A percentile compares a stretch with the other conserved stretches of the same genome.
phyloP scores from a whole-genome alignment of 2,888 invertebrate genomes.

The Melikaiella ostensackeni region DNA sequence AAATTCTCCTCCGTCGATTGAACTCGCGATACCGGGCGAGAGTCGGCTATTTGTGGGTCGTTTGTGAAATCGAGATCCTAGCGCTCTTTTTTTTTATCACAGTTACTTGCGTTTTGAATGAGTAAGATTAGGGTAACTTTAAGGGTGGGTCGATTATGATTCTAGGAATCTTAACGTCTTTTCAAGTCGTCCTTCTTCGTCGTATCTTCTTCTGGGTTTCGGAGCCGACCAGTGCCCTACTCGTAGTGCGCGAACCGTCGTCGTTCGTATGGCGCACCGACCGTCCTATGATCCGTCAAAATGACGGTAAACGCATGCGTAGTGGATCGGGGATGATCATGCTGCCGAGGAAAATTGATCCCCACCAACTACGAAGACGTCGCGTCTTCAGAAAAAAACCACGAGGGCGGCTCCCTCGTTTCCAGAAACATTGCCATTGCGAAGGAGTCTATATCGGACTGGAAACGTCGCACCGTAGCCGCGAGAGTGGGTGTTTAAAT shows the following conservation, averaged over 20 bases:
- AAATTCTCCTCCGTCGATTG: conserved; percentile 48
- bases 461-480: conserved; percentile 44
- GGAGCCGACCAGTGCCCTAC: conserved; percentile 80
- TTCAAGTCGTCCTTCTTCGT: conserved; percentile 51
- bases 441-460: conserved; percentile 32
- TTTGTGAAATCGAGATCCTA: conserved; percentile 43
- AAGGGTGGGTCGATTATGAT: not conserved
- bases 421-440: conserved; percentile 28
- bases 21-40: conserved; percentile 38
- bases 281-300: conserved; percentile 75
- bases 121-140: not conserved
- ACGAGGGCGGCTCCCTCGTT: conserved; percentile 35
- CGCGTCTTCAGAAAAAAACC: conserved; percentile 41
- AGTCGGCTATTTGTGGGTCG: conserved; percentile 44
- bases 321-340: conserved; percentile 57
- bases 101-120: not conserved
- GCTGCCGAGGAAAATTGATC: conserved; percentile 14
- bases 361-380: conserved; percentile 17
- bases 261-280: conserved; percentile 81
- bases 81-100: not conserved
- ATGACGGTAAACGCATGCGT: conserved; percentile 71
- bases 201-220: conserved; percentile 65
- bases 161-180: conserved; percentile 36
- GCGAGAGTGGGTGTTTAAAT: conserved; percentile 46
- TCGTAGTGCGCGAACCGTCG: conserved; percentile 80